Percentiles rank a stretch among this genome's conserved stretches.
Conservation (phyloP, 2,113 vertebrate species). For the Phyllostomus discolor region DNA sequence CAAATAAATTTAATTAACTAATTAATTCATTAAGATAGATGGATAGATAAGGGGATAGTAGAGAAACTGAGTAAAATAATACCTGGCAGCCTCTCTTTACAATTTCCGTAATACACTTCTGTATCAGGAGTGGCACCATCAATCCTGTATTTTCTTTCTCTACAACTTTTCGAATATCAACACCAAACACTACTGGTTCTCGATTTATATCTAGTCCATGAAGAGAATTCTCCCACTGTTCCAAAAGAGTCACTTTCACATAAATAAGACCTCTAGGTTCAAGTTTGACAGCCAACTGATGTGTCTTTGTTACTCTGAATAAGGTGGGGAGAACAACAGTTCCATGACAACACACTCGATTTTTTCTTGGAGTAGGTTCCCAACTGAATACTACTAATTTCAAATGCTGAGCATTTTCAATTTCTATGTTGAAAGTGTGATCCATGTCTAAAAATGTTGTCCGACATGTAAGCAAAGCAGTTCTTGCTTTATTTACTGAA, state of each 20-base stretch:
- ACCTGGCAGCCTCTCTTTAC: conserved; percentile 99
- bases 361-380: conserved; percentile 92
- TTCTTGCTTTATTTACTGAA: conserved; percentile 96
- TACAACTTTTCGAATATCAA: conserved; percentile 92
- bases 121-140: conserved; percentile 93
- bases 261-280: conserved; percentile 97
- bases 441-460: conserved; percentile 97
- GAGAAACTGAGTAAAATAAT: conserved; percentile 64
- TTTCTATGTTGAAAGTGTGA: conserved; percentile 98
- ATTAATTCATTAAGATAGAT: background rate
- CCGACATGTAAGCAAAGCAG: conserved; percentile 93
- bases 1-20: background rate
- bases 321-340: conserved; percentile 92
- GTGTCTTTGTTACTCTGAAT: conserved; percentile 91
- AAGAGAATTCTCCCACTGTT: conserved; percentile 96
- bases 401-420: conserved; percentile 97
- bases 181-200: conserved; percentile 91
- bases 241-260: conserved; percentile 94
- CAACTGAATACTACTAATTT: conserved; percentile 98
- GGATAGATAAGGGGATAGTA: background rate
- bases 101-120: conserved; percentile 95
- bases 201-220: conserved; percentile 82
- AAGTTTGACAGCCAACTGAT: conserved; percentile 95
- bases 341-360: conserved; percentile 95
- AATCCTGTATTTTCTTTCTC: conserved; percentile 91